phyloP scores from a whole-genome alignment of 1,140 invertebrate genomes.

The Oryctes rhinoceros region DNA sequence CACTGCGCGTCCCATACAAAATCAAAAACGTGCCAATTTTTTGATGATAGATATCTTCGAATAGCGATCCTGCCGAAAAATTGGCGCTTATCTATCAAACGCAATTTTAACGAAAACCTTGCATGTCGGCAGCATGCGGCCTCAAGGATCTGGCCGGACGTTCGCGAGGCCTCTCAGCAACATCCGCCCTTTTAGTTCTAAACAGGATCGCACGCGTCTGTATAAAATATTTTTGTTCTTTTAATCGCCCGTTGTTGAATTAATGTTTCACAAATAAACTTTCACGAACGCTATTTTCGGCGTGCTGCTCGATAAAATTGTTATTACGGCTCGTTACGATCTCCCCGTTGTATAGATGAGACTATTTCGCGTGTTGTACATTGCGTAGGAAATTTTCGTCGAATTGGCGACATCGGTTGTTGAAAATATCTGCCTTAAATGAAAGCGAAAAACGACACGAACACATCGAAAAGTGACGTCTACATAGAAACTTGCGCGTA shows the following conservation, averaged over 20 bases:
- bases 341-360: neutral
- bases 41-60: neutral
- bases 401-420: neutral
- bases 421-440: too few relatives aligned
- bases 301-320: neutral
- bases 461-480: too few relatives aligned
- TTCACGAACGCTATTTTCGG: neutral
- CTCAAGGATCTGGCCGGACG: neutral
- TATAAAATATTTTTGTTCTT: constrained; percentile 5
- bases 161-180: neutral
- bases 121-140: neutral
- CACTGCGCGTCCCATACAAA: neutral
- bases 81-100: neutral
- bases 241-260: constrained; percentile 21
- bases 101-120: neutral
- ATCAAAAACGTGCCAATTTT: neutral
- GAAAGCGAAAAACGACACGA: too few relatives aligned
- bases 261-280: constrained; percentile 19
- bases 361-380: neutral
- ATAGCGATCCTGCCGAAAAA: neutral
- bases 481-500: too few relatives aligned
- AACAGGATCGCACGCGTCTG: neutral
- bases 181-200: neutral
- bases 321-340: neutral
- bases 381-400: neutral